These are phyloP conservation scores for Mystacides longicornis DNA, from an alignment of 2,888 invertebrate species.

Conservation along the genomic window DNA sequence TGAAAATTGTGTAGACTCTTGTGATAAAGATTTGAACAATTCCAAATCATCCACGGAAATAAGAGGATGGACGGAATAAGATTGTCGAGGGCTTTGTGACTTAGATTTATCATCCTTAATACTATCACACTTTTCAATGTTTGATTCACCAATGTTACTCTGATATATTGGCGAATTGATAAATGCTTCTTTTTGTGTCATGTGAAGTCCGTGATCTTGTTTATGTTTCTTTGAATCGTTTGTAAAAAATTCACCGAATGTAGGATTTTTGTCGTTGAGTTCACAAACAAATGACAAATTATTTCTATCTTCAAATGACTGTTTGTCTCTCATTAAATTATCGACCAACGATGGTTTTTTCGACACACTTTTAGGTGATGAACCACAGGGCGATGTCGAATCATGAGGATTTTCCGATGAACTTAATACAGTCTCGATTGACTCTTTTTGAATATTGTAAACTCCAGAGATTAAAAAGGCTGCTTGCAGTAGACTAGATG, in stretches of 20 bases:
- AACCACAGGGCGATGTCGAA: not conserved
- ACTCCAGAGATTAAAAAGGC: slow-evolving; percentile 52
- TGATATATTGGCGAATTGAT: slow-evolving; percentile 14
- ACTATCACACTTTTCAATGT: not conserved
- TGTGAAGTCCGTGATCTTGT: slow-evolving; percentile 8
- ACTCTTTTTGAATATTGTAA: slow-evolving; percentile 40
- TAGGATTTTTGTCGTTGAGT: not conserved
- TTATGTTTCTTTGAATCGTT: not conserved
- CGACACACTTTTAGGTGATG: not conserved
- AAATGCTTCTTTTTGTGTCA: slow-evolving; percentile 11
- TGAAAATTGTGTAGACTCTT: slow-evolving; percentile 8
- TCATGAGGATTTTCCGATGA: not conserved
- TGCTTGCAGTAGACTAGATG: slow-evolving; percentile 36
- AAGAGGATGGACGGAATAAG: slow-evolving; percentile 3
- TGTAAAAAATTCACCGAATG: not conserved
- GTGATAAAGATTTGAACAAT: slow-evolving; percentile 3
- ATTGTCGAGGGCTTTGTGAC: not conserved
- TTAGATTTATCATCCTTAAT: not conserved
- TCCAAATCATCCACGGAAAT: slow-evolving; percentile 7
- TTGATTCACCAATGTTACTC: not conserved
- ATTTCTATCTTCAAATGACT: slow-evolving; percentile 15
- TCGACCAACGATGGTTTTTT: slow-evolving; percentile 9
- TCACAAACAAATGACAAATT: slow-evolving; percentile 20
- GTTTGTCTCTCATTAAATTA: slow-evolving; percentile 11
- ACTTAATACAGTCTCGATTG: not conserved